Evolutionary conservation across 2,888 invertebrate species (phyloP).

Genomic region (Neuroscelio doddi): DNA sequence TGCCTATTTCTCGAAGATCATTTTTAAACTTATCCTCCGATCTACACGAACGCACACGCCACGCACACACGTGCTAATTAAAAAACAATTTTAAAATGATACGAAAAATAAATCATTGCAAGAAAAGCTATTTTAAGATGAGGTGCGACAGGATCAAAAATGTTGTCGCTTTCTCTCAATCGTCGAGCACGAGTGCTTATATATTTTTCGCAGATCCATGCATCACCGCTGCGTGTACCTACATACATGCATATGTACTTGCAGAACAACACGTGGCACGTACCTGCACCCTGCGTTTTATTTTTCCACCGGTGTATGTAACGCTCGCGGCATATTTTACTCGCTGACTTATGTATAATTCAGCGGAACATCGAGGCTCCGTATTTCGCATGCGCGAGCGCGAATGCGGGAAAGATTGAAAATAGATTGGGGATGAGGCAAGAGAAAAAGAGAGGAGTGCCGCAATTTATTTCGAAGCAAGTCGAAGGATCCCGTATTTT

Average conservation of each 20-base stretch:
- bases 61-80: too few species aligned
- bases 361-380: constrained; percentile 61
- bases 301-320: constrained; percentile 55
- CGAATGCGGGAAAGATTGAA: constrained; percentile 61
- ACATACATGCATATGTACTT: constrained; percentile 27
- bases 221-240: constrained; percentile 21
- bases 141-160: constrained; percentile 6
- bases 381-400: constrained; percentile 60
- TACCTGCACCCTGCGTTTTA: constrained; percentile 52
- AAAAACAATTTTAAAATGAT: too few species aligned
- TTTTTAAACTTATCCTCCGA: too few species aligned
- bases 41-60: too few species aligned
- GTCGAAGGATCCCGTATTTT: constrained; percentile 24
- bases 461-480: constrained; percentile 38
- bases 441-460: constrained; percentile 23
- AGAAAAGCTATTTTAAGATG: too few species aligned
- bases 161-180: constrained; percentile 17
- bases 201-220: constrained; percentile 12
- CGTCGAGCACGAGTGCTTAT: constrained; percentile 12
- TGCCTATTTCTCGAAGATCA: too few species aligned
- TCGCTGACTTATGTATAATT: constrained; percentile 68
- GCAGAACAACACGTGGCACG: constrained; percentile 50
- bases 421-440: constrained; percentile 51
- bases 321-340: constrained; percentile 66
- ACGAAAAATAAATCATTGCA: too few species aligned